A percentile compares a stretch with the other conserved stretches of the same genome.
Evolutionary conservation across 2,113 vertebrate genomes (phyloP).

Genomic region (Seriola aureovittata): DNA sequence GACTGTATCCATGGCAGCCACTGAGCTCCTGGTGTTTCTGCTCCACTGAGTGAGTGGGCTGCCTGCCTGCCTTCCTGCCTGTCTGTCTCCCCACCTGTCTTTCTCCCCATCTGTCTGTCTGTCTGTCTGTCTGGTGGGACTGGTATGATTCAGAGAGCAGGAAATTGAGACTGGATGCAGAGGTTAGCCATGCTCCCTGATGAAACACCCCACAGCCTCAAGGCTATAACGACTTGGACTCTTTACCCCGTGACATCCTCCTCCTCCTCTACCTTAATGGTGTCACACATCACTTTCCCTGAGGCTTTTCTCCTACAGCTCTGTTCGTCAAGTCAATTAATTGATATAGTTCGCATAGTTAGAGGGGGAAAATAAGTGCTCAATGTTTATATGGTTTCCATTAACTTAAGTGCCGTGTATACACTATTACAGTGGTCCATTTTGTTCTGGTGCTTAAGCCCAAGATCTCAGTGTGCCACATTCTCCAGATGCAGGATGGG

Average conservation of each 20-base stretch:
- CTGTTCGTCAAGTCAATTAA: conserved; percentile 6
- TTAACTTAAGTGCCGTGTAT: conserved; percentile 6
- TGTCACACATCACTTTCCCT: conserved; percentile 46
- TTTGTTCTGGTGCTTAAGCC: conserved; percentile 27
- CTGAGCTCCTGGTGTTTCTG: conserved; percentile 74
- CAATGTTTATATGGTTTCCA: conserved; percentile 6
- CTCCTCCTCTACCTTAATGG: conserved; percentile 44
- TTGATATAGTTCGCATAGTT: background rate
- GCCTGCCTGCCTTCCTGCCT: conserved; percentile 46
- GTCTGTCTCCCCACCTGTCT: conserved; percentile 17
- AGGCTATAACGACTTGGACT: conserved; percentile 43
- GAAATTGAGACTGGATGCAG: conserved; percentile 73
- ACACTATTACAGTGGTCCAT: background rate
- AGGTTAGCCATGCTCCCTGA: conserved; percentile 59
- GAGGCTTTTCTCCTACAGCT: conserved; percentile 23
- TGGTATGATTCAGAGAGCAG: conserved; percentile 71
- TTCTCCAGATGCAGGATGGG: conserved; percentile 44
- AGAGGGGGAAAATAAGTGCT: background rate
- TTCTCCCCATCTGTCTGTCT: conserved; percentile 20
- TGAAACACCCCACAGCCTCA: conserved; percentile 43
- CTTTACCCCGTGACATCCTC: conserved; percentile 37
- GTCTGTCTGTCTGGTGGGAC: conserved; percentile 56
- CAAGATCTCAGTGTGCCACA: conserved; percentile 23
- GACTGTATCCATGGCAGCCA: conserved; percentile 80
- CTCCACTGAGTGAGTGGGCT: conserved; percentile 77